Conservation (phyloP, 2,113 vertebrate species). For the Pelusios castaneus region DNA sequence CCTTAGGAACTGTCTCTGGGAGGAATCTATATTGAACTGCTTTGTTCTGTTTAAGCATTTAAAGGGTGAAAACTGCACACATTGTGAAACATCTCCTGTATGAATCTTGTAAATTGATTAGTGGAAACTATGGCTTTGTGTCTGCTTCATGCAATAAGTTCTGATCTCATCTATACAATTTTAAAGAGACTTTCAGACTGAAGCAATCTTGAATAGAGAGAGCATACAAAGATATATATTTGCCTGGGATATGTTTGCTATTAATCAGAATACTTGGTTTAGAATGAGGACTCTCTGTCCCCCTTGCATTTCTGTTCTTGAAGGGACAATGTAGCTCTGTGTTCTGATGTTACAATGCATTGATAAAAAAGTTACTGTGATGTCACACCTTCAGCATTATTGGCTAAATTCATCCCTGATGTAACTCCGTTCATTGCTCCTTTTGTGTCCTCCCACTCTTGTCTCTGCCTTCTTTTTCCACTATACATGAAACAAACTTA, state of each 20-base stretch:
- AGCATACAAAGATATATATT: background rate
- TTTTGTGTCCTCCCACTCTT: background rate
- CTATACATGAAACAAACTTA: background rate
- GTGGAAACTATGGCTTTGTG: background rate
- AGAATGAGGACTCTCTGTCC: background rate
- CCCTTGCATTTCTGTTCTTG: background rate
- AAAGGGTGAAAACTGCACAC: background rate
- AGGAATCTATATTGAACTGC: background rate
- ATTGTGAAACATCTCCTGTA: background rate
- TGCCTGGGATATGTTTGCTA: background rate
- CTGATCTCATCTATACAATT: background rate
- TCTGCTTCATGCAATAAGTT: background rate
- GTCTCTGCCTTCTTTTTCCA: accelerated
- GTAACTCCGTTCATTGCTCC: background rate
- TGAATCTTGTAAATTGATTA: background rate
- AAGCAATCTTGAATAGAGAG: background rate
- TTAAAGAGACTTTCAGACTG: background rate
- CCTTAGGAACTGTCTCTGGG: background rate
- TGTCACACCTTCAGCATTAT: background rate
- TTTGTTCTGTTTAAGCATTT: background rate
- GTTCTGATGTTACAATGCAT: background rate
- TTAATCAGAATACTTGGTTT: background rate
- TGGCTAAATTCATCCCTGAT: background rate
- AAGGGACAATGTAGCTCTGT: background rate
- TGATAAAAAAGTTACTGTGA: background rate